phyloP scores from a whole-genome alignment of 2,888 invertebrate genomes.

The Rhaphigaster nebulosa region DNA sequence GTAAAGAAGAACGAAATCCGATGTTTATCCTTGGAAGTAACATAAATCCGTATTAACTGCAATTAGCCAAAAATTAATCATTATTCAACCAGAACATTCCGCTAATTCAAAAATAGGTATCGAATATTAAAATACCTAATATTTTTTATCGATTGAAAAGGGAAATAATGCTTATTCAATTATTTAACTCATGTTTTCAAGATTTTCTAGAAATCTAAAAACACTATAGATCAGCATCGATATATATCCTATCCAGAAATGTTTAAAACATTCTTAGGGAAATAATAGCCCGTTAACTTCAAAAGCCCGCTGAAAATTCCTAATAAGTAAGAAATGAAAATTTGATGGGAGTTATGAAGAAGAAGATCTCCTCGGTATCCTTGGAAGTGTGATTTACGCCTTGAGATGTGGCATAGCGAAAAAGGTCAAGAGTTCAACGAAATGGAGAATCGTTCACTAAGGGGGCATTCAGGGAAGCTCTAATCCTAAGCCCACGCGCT shows the following conservation, averaged over 20 bases:
- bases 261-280: background rate
- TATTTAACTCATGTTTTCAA: background rate
- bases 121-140: background rate
- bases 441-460: conserved; percentile 10
- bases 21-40: too few species aligned
- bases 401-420: conserved; percentile 15
- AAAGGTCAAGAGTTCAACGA: conserved; percentile 45
- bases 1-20: too few species aligned
- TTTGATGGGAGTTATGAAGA: background rate
- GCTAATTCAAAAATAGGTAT: background rate
- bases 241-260: background rate
- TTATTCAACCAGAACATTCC: background rate
- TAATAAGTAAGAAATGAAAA: background rate
- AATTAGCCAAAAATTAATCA: background rate
- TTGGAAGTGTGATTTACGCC: background rate
- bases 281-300: too few species aligned
- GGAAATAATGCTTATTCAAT: background rate
- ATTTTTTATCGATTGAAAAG: background rate
- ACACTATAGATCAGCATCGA: background rate
- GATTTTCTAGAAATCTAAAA: background rate
- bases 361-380: background rate
- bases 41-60: too few species aligned
- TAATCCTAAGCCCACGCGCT: background rate
- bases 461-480: background rate
- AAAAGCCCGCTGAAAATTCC: too few species aligned